Base-by-base conservation (phyloP, 2,113 vertebrate species). In the Pao palembangensis region DNA sequence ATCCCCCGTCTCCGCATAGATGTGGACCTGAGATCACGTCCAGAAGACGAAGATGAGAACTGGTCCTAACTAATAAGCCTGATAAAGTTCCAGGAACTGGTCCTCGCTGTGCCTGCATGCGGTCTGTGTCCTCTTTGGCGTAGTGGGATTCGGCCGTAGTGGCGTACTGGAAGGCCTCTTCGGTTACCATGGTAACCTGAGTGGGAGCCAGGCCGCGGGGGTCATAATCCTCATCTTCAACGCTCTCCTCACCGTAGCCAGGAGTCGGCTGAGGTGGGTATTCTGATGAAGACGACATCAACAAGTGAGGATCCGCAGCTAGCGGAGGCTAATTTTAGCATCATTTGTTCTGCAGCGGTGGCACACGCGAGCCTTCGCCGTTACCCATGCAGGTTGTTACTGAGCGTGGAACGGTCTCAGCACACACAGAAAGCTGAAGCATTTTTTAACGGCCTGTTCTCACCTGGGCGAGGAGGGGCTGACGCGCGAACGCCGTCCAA, bases 101-200 rank as follows among this genome's bases (percentile, higher is more conserved):
- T 21, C 6, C 56, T 4, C 15, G 6, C 0, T 0, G 13, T 34
- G 88, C 81, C 80, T 85, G 76, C 55, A 87, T 85, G 7, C 75
- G 88, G 64, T 90, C 79, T 3, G 60, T 87, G 78, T 89, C 87
- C 67, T 90, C 83, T 64, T 89, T 87, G 53, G 85, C 91, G 20
- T 90, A 90, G 81, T 89, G 88, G 17, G 89, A 84, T 66, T 91
- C 84, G 1, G 81, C 66, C 16, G 84, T 84, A 63, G 83, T 78
- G 52, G 70, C 54, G n/a, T 88, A 91, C 1, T 84, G 82, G 67
- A 83, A 86, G 12, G 64, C 44, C 31, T 90, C 88, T 67, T 88
- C 90, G 0, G 90, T 92, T 57, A 92, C 83, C 89, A 93, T 91
- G 64, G 88, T 91, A 51, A 92, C 85, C 21, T 55, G 48, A 3